phyloP scores from a whole-genome alignment of 2,797 vertebrate species.

The Coluber constrictor region DNA sequence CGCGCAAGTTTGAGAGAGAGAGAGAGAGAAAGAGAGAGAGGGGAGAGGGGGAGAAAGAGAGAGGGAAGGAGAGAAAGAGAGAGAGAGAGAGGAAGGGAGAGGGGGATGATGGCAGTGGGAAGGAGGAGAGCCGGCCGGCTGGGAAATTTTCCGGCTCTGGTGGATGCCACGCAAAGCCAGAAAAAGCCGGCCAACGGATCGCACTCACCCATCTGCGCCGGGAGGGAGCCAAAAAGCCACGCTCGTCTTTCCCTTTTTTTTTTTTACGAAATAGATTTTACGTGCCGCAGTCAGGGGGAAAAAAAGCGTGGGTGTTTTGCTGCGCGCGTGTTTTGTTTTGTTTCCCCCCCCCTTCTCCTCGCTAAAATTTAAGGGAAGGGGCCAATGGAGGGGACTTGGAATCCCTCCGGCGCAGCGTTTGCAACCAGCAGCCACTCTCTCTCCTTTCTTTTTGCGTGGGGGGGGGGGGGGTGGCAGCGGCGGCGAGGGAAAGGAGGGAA shows the following conservation, averaged over 20 bases:
- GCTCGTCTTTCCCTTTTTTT: too few species aligned
- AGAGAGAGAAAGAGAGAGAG: rapidly evolving
- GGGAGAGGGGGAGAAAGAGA: neutral
- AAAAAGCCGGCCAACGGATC: neutral
- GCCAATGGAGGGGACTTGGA: neutral
- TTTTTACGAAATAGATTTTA: neutral
- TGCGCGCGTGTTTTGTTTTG: too few species aligned
- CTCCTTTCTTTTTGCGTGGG: neutral
- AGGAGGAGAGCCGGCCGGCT: rapidly evolving
- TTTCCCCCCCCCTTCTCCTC: too few species aligned
- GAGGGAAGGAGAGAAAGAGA: rapidly evolving
- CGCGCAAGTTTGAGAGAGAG: neutral
- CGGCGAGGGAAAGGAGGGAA: neutral
- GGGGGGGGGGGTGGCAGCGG: neutral
- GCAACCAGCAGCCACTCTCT: neutral
- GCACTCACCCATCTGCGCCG: neutral
- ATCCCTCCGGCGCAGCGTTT: neutral
- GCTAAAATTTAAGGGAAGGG: neutral
- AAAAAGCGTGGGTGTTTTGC: neutral
- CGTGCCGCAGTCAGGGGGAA: neutral
- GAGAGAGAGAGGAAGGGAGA: too few species aligned
- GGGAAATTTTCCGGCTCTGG: neutral
- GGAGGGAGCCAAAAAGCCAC: neutral
- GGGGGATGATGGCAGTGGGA: too few species aligned
- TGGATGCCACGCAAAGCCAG: neutral